Evolutionary conservation across 2,797 vertebrate genomes (phyloP).

Genomic region (Arctocebus calabarensis): DNA sequence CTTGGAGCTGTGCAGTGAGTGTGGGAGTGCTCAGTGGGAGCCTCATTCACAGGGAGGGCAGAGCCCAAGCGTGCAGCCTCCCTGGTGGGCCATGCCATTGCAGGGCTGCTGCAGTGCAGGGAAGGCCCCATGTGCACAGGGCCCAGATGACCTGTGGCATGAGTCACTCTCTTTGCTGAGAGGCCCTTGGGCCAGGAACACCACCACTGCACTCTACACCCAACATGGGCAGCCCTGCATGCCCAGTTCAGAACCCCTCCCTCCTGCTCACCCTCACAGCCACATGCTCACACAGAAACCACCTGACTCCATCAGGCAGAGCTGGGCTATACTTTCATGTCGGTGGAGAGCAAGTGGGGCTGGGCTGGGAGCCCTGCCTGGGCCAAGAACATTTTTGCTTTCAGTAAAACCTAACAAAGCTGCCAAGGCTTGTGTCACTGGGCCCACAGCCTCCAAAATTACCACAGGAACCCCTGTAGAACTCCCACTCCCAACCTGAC

Average conservation of each 20-base stretch:
- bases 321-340: background rate
- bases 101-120: background rate
- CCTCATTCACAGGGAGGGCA: background rate
- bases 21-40: too few relatives aligned
- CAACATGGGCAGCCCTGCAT: accelerated
- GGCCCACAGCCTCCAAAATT: background rate
- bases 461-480: background rate
- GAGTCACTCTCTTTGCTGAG: background rate
- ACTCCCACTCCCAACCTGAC: background rate
- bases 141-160: background rate
- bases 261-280: background rate
- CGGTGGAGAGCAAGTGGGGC: background rate
- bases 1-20: background rate
- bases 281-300: background rate
- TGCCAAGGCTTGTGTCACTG: too few relatives aligned
- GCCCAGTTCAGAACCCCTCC: background rate
- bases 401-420: background rate
- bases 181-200: background rate
- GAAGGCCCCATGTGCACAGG: background rate
- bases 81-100: accelerated
- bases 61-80: background rate
- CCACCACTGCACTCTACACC: background rate
- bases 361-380: background rate
- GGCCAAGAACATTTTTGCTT: background rate
- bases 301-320: background rate